phyloP scores from a whole-genome alignment of 2,888 invertebrate genomes.

The Chymomyza amoena region DNA sequence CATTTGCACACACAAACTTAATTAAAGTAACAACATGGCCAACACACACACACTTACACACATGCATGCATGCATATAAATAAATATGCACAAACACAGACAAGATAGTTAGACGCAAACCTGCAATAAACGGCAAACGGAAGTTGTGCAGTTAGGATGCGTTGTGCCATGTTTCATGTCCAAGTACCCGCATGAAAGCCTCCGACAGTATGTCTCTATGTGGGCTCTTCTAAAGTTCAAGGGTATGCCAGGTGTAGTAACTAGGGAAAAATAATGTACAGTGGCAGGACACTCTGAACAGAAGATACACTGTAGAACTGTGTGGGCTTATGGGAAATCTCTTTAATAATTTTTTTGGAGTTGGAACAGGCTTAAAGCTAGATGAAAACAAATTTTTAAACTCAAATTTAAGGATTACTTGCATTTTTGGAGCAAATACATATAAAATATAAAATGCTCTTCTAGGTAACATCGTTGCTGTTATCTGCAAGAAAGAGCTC shows the following conservation, averaged over 20 bases:
- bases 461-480: no score
- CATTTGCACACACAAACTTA: slow-evolving; percentile 33
- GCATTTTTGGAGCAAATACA: no score
- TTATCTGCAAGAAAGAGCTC: no score
- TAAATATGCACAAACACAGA: neutral
- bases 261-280: neutral
- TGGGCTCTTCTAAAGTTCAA: slow-evolving; percentile 38
- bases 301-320: neutral
- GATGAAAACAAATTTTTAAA: no score
- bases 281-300: neutral
- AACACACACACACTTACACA: slow-evolving; percentile 9
- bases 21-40: slow-evolving; percentile 48
- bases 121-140: slow-evolving; percentile 31
- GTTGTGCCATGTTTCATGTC: no score
- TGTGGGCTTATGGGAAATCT: no score
- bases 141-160: slow-evolving; percentile 24
- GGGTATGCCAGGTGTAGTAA: neutral
- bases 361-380: no score
- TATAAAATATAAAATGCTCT: no score
- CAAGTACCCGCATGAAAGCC: neutral
- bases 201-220: neutral
- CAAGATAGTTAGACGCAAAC: neutral
- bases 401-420: no score
- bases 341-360: no score
- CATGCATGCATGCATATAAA: neutral